These are phyloP conservation scores for Drepana arcuata DNA, from an alignment of 1,140 invertebrate species.

Conservation along the genomic window DNA sequence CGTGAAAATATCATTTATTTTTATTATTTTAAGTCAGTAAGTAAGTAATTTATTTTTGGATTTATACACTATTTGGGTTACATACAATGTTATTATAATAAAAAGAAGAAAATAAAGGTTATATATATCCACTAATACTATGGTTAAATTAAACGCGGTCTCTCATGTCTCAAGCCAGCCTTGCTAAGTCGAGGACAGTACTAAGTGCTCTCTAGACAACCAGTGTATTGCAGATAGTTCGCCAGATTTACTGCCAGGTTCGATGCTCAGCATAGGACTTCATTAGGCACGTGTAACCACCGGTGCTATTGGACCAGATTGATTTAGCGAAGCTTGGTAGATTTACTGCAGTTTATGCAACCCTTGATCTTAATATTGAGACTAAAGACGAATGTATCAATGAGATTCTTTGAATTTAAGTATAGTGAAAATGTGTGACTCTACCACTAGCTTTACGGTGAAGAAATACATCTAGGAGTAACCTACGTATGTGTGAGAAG, in stretches of 20 bases:
- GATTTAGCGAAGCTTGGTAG: constrained; percentile 1
- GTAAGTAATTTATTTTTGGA: no score
- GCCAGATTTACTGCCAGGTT: constrained; percentile 44
- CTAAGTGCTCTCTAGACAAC: constrained; percentile 49
- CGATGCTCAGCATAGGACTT: constrained; percentile 19
- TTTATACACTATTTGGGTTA: not conserved
- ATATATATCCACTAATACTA: not conserved
- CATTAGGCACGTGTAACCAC: constrained; percentile 5
- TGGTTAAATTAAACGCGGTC: not conserved
- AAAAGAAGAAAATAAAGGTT: not conserved
- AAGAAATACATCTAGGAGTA: no score
- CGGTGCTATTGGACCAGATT: not conserved
- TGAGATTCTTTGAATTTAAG: no score
- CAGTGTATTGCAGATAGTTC: constrained; percentile 45
- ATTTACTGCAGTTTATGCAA: not conserved
- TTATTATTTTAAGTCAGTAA: no score
- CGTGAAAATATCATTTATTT: no score
- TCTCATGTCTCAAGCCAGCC: constrained; percentile 3
- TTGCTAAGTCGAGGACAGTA: constrained; percentile 31
- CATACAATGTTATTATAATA: not conserved
- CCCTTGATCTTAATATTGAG: not conserved
- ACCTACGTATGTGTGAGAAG: no score
- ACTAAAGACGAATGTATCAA: no score
- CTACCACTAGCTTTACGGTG: no score
- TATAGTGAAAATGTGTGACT: no score